Evolutionary conservation across 2,113 vertebrate genomes (phyloP), one percentile per base, ranked within the genome.

Genomic region (Hippocampus barbouri): DNA sequence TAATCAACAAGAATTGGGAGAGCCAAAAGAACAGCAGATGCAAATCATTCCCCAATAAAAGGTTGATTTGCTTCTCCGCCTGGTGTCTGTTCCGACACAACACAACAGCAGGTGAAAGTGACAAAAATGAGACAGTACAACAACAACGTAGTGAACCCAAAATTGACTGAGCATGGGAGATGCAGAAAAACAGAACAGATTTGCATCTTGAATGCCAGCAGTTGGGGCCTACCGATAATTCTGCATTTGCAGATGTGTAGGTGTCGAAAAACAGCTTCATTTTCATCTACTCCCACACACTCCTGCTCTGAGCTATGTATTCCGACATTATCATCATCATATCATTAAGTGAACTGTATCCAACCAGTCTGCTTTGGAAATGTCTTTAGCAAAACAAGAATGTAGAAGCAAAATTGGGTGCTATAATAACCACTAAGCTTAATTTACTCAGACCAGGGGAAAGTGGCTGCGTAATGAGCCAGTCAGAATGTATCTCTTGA

Each of bases 201-300:
- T 14, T 54, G 77, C 40, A 66, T 76, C 66, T 1, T 65, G 54
- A 69, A 73, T 1, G 54, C 59, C 75, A 64, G 45, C 57, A 71
- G 69, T 69, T 67, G 70, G 62, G 49, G 64, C 30, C 59, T 25
- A 62, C 45, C 76, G 69, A 69, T 74, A 47, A 69, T 77, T 82
- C 64, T 74, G 67, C 67, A 83, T 63, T 57, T 79, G 73, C 68
- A 79, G 72, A 84, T 62, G 43, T 72, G 83, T 83, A 79, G 82
- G 80, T 79, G 82, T 86, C 67, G 27, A 47, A 71, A 72, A 75
- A 20, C 7, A 10, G 71, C 74, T 79, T 76, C 4, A 81, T 89
- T 84, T 87, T 71, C 83, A 85, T 77, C 20, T 56, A 69, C 82
- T 65, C 85, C 73, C 79, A 82, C 85, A 72, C 66, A 38, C 65